Evolutionary conservation across 2,888 invertebrate genomes (phyloP).

Genomic region (Drosophila helvetica): DNA sequence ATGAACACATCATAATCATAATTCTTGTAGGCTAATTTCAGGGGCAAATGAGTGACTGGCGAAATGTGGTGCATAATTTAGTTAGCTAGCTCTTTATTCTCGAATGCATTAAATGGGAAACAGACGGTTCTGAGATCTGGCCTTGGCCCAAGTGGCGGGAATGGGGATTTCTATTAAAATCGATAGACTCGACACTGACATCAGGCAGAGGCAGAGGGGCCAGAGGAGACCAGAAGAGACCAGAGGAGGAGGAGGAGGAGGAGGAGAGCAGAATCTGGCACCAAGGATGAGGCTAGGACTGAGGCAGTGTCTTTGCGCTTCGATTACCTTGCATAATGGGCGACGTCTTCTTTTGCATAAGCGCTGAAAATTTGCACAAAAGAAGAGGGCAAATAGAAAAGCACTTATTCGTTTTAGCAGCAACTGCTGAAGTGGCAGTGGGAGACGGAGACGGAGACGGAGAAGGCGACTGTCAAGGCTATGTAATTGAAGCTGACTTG

Average conservation of each 20-base stretch:
- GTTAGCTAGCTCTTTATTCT: slow-evolving; percentile 5
- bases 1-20: slow-evolving; percentile 79
- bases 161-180: slow-evolving; percentile 19
- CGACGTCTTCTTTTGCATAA: slow-evolving; percentile 59
- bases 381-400: slow-evolving; percentile 61
- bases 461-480: slow-evolving; percentile 29
- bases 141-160: slow-evolving; percentile 29
- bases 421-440: neutral
- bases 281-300: neutral
- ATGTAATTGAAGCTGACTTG: slow-evolving; percentile 70
- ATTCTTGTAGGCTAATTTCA: slow-evolving; percentile 75
- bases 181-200: slow-evolving; percentile 39
- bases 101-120: slow-evolving; percentile 22
- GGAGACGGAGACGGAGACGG: neutral
- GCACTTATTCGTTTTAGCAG: slow-evolving; percentile 54
- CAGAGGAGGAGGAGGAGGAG: no score
- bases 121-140: slow-evolving; percentile 5
- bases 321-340: slow-evolving; percentile 72
- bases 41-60: slow-evolving; percentile 24
- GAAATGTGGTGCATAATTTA: slow-evolving; percentile 15
- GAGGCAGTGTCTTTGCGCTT: slow-evolving; percentile 55
- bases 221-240: no score
- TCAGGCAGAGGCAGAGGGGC: slow-evolving; percentile 38
- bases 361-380: slow-evolving; percentile 55
- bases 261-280: neutral